Percentiles rank a stretch among this genome's conserved stretches.
Evolutionary conservation across 30 jellyfish, hydroid and myxozoan species (phyloP).

Genomic region (Rhopilema esculentum): DNA sequence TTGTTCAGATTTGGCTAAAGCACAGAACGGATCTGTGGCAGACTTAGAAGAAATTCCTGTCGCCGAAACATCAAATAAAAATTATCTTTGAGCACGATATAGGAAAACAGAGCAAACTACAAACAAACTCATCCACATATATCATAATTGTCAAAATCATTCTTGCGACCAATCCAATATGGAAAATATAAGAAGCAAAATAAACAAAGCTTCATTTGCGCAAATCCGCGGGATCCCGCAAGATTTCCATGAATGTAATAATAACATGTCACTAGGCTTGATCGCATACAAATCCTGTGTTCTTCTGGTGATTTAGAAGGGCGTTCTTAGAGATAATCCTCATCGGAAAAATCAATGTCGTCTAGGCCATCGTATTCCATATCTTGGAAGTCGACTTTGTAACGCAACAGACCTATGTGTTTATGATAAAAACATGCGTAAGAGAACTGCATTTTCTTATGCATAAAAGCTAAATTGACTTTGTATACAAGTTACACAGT

Average conservation of each 20-base stretch:
- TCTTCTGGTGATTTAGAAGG: too few relatives aligned
- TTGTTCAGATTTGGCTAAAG: too few relatives aligned
- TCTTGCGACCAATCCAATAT: background rate
- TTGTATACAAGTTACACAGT: background rate
- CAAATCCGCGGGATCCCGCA: background rate
- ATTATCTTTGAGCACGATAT: background rate
- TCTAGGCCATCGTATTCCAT: constrained; percentile 97
- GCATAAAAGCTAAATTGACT: background rate
- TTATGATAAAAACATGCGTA: background rate
- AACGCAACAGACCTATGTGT: constrained; percentile 88
- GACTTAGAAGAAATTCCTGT: too few relatives aligned
- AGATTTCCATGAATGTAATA: background rate
- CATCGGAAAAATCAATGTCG: constrained; percentile 84
- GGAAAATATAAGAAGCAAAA: background rate
- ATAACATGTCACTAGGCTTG: background rate
- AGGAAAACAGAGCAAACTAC: background rate
- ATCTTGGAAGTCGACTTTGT: constrained; percentile 98
- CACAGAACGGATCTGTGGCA: too few relatives aligned
- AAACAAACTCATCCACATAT: background rate
- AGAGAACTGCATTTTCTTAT: background rate
- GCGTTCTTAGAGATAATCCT: constrained; percentile 68
- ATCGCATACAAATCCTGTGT: too few relatives aligned
- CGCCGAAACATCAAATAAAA: too few relatives aligned
- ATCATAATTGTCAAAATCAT: background rate
- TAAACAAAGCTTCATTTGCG: background rate